Evolutionary conservation across 2,888 invertebrate genomes (phyloP), one percentile per base, ranked within the genome.

Genomic region (Spisula subtruncata): DNA sequence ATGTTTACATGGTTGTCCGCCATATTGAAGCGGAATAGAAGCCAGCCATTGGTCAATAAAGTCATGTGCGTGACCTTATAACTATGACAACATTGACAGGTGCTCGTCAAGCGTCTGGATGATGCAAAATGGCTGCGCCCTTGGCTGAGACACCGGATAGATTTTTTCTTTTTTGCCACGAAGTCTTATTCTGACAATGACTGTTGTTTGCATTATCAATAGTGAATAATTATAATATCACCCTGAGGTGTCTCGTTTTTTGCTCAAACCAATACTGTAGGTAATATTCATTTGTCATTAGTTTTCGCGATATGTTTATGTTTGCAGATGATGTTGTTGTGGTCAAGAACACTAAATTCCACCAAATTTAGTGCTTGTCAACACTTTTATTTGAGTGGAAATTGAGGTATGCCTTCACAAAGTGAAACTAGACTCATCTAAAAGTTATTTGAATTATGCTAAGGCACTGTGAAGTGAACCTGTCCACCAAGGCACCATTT

Each of bases 11-110:
- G 32, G 16, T 85, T 79, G 71, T 90, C 91, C 89, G 91, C 92
- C 92, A 92, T 92, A 92, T 92, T 92, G 92, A 92, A 92, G 92
- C 92, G 81, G 83, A 86, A 87, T 81, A n/a, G 29, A 18, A 12
- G 12, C 0, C 41, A 32, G 41, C 85, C 51, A 92, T 92, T 92
- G 92, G 92, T 66, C 41, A 71, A 48, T 81, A 46, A 32, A 0
- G 81, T 91, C 91, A 91, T 81, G 20, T 90, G 91, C 83, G 10
- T n/a, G 83, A 60, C 35, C 85, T 81, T 79, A 83, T 92, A 83
- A 12, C 90, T 81, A 89, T 71, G 87, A 83, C 83, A 46, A 90
- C 60, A 85, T 66, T 80, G 32, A 51, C 90, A 90, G 90, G 90
- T 91, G 86, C 91, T 32, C 51, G 54, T 41, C 46, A 89, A 89